These are phyloP conservation scores for Erpobdella octoculata DNA, from an alignment of 2,888 invertebrate species.

Conservation along the genomic window DNA sequence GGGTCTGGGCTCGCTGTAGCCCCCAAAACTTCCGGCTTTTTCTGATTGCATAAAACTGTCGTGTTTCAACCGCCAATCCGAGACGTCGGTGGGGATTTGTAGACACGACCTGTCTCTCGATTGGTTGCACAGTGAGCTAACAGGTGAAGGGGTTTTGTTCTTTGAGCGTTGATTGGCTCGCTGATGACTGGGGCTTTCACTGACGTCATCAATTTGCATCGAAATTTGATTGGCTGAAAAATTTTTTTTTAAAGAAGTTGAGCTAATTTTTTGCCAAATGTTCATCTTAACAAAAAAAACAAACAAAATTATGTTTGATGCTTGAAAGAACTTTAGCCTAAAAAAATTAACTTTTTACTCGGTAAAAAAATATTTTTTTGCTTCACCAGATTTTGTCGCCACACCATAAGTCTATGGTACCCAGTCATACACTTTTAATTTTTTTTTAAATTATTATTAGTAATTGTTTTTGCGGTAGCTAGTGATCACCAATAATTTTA, in stretches of 20 bases:
- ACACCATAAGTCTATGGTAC: no score
- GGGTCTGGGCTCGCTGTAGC: constrained; percentile 15
- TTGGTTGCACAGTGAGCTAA: background rate
- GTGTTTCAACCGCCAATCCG: constrained; percentile 11
- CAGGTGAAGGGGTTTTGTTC: background rate
- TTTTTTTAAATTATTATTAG: no score
- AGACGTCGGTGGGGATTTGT: background rate
- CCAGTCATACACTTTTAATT: no score
- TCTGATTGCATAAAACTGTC: constrained; percentile 23
- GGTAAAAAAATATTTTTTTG: no score
- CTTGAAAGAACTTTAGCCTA: background rate
- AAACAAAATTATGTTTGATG: no score
- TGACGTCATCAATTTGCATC: background rate
- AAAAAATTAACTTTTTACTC: no score
- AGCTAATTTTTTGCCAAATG: no score
- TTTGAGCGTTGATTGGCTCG: background rate
- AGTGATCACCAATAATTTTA: no score
- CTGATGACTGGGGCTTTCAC: background rate
- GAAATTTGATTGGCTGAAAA: background rate
- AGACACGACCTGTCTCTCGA: constrained; percentile 3
- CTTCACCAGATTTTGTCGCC: no score
- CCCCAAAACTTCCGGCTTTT: constrained; percentile 27
- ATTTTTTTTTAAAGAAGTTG: background rate
- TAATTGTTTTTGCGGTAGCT: no score
- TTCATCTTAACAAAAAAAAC: no score